These are phyloP conservation scores for Ametastegia equiseti DNA, from an alignment of 2,888 invertebrate species.

Conservation along the genomic window DNA sequence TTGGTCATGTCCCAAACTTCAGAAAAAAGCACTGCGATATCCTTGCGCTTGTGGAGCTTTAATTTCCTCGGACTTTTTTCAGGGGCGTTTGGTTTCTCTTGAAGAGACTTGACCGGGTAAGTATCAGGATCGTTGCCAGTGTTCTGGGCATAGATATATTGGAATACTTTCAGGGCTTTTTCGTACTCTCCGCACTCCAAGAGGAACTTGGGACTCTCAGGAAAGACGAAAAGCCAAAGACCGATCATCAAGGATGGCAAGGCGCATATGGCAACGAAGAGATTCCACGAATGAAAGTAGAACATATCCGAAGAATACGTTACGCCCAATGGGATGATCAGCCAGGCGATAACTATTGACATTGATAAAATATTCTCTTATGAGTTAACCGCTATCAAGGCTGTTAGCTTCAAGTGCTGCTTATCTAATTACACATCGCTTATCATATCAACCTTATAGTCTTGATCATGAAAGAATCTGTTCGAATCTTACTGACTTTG, in stretches of 20 bases:
- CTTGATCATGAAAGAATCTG: background rate
- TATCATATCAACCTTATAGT: background rate
- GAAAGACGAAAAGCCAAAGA: conserved; percentile 85
- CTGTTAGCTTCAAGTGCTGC: background rate
- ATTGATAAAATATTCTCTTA: background rate
- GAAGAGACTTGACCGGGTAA: conserved; percentile 85
- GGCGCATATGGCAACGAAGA: conserved; percentile 87
- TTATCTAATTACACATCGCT: background rate
- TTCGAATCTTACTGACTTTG: no score
- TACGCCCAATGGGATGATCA: conserved; percentile 84
- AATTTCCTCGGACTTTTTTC: conserved; percentile 84
- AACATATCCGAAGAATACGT: conserved; percentile 80
- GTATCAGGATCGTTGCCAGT: conserved; percentile 84
- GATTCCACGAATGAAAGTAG: conserved; percentile 88
- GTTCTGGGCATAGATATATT: conserved; percentile 84
- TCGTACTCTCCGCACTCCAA: conserved; percentile 89
- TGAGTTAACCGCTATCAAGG: background rate
- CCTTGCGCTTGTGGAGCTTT: conserved; percentile 85
- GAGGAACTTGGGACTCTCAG: conserved; percentile 90
- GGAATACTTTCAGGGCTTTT: conserved; percentile 84
- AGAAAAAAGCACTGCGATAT: conserved; percentile 82
- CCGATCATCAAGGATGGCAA: conserved; percentile 84
- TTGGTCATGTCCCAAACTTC: conserved; percentile 88
- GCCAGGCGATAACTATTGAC: conserved; percentile 85
- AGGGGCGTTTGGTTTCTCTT: conserved; percentile 83